Evolutionary conservation across 2,797 vertebrate genomes (phyloP), one percentile per base, ranked within the genome.

Genomic region (Steatocranus sp.): DNA sequence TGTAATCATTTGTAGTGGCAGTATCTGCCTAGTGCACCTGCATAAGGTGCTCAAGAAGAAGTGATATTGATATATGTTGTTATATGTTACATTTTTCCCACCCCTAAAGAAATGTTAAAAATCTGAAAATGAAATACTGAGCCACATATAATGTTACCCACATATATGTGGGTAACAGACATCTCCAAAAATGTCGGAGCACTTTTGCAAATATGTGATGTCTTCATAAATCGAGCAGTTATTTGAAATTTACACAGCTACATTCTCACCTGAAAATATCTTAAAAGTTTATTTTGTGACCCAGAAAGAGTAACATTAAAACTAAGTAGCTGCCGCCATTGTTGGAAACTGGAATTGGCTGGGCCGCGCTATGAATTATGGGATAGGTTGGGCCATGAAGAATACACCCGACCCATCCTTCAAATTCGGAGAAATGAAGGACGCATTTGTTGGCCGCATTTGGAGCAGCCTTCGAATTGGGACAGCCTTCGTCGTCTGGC

Each of bases 231-330:
- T 56, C 1, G 27, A 56, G 53, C 53, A 56, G 53, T 56, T 56
- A 56, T 56, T 18, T 56, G 53, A 56, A 56, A 0, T 56, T 56
- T 30, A 56, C 53, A 56, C 15, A 56, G 25, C 53, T 30, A 30
- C 15, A 56, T 56, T 56, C 0, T 30, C 0, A 5, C 0, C 53
- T 56, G 53, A 56, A 30, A 56, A 56, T 30, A 56, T 56, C 3
- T 30, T 56, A 18, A 56, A 30, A 18, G 53, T 56, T 30, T 56
- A 56, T 30, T 56, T 56, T 56, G 53, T 30, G 53, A 30, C 53
- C 53, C 53, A 56, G 53, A 30, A 56, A 56, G 0, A 56, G 15
- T 30, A 56, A 6, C 3, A 30, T 56, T 56, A 30, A 56, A 56
- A 30, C 8, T 56, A 18, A 56, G 27, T 30, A 53, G 12, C 51